Conservation (phyloP, 2,888 invertebrate genomes). For the Drosophila nr. perissopoda region DNA sequence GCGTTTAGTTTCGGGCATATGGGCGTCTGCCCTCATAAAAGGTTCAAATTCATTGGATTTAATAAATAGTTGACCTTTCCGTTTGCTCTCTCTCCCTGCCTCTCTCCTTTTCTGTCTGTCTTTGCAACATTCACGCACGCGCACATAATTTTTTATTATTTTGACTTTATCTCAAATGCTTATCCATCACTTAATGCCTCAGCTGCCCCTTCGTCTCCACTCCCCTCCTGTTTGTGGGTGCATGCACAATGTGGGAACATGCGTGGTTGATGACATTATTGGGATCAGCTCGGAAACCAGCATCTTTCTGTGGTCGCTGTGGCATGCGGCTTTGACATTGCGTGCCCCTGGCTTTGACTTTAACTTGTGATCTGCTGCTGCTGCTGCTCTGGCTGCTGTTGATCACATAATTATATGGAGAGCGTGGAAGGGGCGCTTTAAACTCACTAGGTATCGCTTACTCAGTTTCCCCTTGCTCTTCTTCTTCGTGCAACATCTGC, state of each 20-base stretch:
- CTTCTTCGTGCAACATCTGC: constrained; percentile 48
- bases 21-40: constrained; percentile 71
- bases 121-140: constrained; percentile 45
- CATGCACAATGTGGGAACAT: constrained; percentile 63
- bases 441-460: constrained; percentile 19
- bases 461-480: not conserved
- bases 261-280: constrained; percentile 70
- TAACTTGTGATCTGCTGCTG: constrained; percentile 23
- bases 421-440: constrained; percentile 28
- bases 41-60: constrained; percentile 70
- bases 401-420: constrained; percentile 52
- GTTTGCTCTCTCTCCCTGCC: not conserved
- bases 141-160: constrained; percentile 75
- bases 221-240: constrained; percentile 5
- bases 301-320: constrained; percentile 65
- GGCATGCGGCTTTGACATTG: constrained; percentile 46
- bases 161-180: constrained; percentile 74
- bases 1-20: constrained; percentile 35
- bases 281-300: constrained; percentile 59
- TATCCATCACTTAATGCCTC: constrained; percentile 62
- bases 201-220: not conserved
- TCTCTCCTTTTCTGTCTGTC: not conserved
- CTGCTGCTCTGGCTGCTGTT: constrained; percentile 18
- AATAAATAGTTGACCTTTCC: constrained; percentile 64
- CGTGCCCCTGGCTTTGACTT: constrained; percentile 15